Evolutionary conservation across 1,140 invertebrate species (phyloP).

Genomic region (Alviniconcha marisindica): DNA sequence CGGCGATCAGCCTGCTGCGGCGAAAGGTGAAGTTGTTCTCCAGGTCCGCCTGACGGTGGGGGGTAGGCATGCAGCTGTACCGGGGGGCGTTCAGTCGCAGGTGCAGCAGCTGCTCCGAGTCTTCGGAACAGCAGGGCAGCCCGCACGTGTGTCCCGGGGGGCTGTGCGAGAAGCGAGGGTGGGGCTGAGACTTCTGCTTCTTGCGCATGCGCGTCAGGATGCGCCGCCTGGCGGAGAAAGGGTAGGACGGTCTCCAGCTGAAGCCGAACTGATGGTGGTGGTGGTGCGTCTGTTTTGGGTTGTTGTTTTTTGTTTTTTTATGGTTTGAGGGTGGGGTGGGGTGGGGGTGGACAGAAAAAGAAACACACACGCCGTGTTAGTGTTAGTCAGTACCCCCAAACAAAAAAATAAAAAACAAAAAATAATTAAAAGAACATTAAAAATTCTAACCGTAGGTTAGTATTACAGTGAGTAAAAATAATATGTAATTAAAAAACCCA

Average conservation of each 20-base stretch:
- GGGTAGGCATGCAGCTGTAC: slow-evolving; percentile 53
- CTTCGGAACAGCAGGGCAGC: slow-evolving; percentile 66
- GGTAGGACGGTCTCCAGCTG: not conserved
- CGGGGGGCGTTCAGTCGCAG: slow-evolving; percentile 30
- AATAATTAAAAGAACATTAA: no score
- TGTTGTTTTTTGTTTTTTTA: no score
- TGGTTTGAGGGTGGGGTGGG: no score
- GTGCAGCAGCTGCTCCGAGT: slow-evolving; percentile 57
- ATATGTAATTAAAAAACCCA: no score
- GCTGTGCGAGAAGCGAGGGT: slow-evolving; percentile 61
- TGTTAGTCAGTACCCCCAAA: no score
- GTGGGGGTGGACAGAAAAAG: no score
- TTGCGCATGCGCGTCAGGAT: slow-evolving; percentile 15
- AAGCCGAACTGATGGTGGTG: slow-evolving; percentile 23
- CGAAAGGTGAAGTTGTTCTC: slow-evolving; percentile 63
- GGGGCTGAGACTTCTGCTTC: slow-evolving; percentile 15
- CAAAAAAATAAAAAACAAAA: no score
- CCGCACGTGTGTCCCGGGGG: slow-evolving; percentile 70
- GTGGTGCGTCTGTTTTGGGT: no score
- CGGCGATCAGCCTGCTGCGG: slow-evolving; percentile 42
- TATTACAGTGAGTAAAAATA: no score
- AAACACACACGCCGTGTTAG: no score
- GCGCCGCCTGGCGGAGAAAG: slow-evolving; percentile 4
- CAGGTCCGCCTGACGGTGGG: slow-evolving; percentile 41
- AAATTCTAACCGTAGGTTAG: no score